A percentile compares a stretch with the other conserved stretches of the same genome.
Conservation (phyloP, 2,888 invertebrate species). For the Cetonia aurata region DNA sequence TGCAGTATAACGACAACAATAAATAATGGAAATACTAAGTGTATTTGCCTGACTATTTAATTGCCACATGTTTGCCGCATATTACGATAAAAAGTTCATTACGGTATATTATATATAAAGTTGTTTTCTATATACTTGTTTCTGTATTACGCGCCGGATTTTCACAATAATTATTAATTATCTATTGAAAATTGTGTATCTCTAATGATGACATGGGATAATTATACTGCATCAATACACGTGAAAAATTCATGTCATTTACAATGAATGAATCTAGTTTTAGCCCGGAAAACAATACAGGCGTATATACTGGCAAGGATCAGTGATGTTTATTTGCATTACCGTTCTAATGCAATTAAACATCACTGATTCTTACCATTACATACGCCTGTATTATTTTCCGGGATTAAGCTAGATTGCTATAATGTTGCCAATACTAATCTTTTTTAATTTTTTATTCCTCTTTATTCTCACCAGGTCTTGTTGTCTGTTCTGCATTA, state of each 20-base stretch:
- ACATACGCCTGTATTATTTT: too few relatives aligned
- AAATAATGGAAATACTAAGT: background rate
- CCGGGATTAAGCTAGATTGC: too few relatives aligned
- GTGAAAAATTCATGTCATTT: background rate
- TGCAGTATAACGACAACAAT: background rate
- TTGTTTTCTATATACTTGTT: too few relatives aligned
- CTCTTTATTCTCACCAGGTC: too few relatives aligned
- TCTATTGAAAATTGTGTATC: background rate
- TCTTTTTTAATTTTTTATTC: too few relatives aligned
- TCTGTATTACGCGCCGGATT: background rate
- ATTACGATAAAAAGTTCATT: conserved; percentile 3
- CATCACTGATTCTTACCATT: too few relatives aligned
- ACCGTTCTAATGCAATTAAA: background rate
- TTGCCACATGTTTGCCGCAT: background rate
- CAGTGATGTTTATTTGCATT: background rate
- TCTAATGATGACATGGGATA: background rate
- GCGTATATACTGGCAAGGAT: too few relatives aligned
- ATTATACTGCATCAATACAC: background rate
- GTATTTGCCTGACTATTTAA: conserved; percentile 7
- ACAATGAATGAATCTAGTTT: background rate
- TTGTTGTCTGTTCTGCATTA: too few relatives aligned
- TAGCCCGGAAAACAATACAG: too few relatives aligned
- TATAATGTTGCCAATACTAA: too few relatives aligned
- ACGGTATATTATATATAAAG: background rate
- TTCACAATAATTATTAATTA: conserved; percentile 15